Conservation (phyloP, 2,797 vertebrate species). For the Iguana delicatissima region DNA sequence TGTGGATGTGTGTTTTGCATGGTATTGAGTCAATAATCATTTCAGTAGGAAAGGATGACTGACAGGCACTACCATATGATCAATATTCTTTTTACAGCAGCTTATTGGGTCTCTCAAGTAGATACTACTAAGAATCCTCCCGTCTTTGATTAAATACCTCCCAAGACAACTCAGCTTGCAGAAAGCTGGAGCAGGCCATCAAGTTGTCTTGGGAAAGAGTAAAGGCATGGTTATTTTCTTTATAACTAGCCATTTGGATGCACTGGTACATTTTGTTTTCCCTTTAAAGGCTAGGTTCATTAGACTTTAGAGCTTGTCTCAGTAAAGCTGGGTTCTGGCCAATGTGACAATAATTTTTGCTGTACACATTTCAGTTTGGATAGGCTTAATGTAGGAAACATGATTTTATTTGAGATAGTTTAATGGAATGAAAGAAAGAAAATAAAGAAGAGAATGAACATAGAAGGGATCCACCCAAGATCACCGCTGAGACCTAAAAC, state of each 20-base stretch:
- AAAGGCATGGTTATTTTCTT: background rate
- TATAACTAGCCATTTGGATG: background rate
- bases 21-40: background rate
- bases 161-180: background rate
- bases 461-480: background rate
- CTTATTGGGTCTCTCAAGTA: background rate
- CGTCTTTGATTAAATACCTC: background rate
- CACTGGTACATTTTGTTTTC: background rate
- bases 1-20: background rate
- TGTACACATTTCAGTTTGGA: slow-evolving; percentile 4
- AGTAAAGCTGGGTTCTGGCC: background rate
- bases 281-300: background rate
- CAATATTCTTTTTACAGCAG: background rate
- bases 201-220: background rate
- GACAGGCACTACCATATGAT: background rate
- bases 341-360: background rate
- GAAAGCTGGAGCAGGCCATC: background rate
- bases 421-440: background rate
- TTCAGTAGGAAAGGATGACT: background rate
- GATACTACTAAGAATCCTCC: background rate
- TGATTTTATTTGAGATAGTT: background rate
- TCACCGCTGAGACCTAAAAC: background rate
- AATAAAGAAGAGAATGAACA: background rate
- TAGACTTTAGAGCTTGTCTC: background rate
- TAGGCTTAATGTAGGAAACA: background rate